Conservation (phyloP, 2,797 vertebrate genomes). For the Spea hammondii region DNA sequence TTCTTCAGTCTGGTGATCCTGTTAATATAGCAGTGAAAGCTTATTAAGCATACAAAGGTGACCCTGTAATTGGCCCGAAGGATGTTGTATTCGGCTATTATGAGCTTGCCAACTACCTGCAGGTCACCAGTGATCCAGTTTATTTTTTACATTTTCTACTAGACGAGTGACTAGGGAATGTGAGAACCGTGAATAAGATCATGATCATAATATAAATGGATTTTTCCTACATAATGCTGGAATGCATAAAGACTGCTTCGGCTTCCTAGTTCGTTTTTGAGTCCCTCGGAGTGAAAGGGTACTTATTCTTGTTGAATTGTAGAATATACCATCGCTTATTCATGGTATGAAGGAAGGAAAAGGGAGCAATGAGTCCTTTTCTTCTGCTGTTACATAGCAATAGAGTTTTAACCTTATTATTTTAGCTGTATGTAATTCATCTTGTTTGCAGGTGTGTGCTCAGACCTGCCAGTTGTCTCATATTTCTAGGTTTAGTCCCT, state of each 20-base stretch:
- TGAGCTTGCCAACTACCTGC: slow-evolving; percentile 1
- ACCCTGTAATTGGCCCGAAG: slow-evolving; percentile 2
- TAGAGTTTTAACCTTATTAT: too few species aligned
- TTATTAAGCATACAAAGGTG: slow-evolving; percentile 22
- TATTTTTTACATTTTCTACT: neutral
- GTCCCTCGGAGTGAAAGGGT: too few species aligned
- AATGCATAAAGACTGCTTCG: neutral
- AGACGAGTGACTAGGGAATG: neutral
- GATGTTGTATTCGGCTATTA: neutral
- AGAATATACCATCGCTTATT: too few species aligned
- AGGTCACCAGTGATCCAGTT: slow-evolving; percentile 10
- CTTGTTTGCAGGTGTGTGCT: too few species aligned
- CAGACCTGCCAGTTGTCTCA: too few species aligned
- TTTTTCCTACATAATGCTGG: neutral
- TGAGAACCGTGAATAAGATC: neutral
- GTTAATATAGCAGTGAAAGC: slow-evolving; percentile 18
- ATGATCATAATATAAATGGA: neutral
- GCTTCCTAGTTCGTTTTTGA: too few species aligned
- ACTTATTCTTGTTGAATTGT: too few species aligned
- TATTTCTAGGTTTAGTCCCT: too few species aligned
- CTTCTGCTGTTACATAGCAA: too few species aligned
- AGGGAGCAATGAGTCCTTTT: too few species aligned
- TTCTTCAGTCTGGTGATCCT: neutral
- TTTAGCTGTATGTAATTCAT: too few species aligned
- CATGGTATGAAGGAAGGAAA: too few species aligned